Base-by-base conservation (phyloP, 2,113 vertebrate species). In the Lasiurus borealis region DNA sequence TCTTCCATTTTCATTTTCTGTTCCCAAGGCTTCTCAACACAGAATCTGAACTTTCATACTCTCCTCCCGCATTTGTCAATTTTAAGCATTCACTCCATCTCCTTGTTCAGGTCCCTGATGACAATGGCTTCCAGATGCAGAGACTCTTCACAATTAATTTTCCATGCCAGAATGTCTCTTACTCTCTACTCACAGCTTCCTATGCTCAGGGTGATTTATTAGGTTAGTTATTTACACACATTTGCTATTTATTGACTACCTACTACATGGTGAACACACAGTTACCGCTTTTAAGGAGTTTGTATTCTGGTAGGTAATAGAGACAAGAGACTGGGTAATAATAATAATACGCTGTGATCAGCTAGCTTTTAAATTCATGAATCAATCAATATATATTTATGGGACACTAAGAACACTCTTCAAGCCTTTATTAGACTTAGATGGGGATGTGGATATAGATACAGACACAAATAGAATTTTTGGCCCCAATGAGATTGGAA, bases 311-410 rank as follows among this genome's bases (percentile, higher is more conserved):
- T 31, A 76, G 62, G 40, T 81, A 76, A 76, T 44, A 44, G 14
- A 83, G 36, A 6, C n/a, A 93, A 77, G 36, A 66, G 21, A 69
- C 75, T 85, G 25, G 34, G 68, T 91, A 94, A 93, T 92, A 88
- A 93, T 92, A 88, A 91, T 80, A 95, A 75, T 88, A n/a, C 34
- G 64, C 76, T 72, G 44, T 62, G 40, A 80, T 93, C 27, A 50
- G 3, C 34, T 81, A 12, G 52, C 36, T 85, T 92, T 90, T 83
- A 82, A 97, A 92, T 72, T 76, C 68, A 36, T 86, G 31, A 68
- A 85, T 93, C 88, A 85, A 85, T 93, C 85, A 92, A 76, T 92
- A 96, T 92, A 52, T 84, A 95, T 83, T 96, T 95, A 91, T 95
- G 83, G 54, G 88, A 95, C 90, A 85, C 36, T 77, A 94, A 21